Conservation (phyloP, 2,888 invertebrate genomes). For the Hyposoter dolosus region DNA sequence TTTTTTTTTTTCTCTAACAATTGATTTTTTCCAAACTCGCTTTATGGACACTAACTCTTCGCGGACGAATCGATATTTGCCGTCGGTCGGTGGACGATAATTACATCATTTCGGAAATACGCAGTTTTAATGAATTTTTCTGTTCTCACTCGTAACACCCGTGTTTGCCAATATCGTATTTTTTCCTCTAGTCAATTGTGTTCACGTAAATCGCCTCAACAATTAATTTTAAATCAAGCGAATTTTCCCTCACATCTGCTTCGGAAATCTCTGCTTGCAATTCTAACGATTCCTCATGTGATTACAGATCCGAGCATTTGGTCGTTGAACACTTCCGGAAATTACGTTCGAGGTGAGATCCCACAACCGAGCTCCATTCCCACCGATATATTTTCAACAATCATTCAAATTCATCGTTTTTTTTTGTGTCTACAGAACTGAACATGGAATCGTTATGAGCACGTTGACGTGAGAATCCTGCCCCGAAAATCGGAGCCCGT, state of each 20-base stretch:
- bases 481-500: background rate
- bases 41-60: background rate
- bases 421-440: constrained; percentile 31
- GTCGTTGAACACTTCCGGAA: constrained; percentile 56
- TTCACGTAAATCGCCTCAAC: constrained; percentile 33
- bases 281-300: constrained; percentile 57
- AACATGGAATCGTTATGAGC: constrained; percentile 45
- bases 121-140: background rate
- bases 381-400: background rate
- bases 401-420: background rate
- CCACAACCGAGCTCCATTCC: background rate
- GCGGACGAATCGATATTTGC: background rate
- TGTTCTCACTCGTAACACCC: background rate
- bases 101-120: background rate
- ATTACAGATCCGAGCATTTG: constrained; percentile 69
- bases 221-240: background rate
- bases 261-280: constrained; percentile 20
- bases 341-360: constrained; percentile 38
- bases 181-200: constrained; percentile 21
- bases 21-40: background rate
- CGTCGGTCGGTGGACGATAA: constrained; percentile 1
- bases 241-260: background rate
- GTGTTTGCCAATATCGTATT: background rate
- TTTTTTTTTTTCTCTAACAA: background rate
- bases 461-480: constrained; percentile 7